These are phyloP conservation scores for Pangasius djambal DNA, from an alignment of 2,797 vertebrate species.

Conservation along the genomic window DNA sequence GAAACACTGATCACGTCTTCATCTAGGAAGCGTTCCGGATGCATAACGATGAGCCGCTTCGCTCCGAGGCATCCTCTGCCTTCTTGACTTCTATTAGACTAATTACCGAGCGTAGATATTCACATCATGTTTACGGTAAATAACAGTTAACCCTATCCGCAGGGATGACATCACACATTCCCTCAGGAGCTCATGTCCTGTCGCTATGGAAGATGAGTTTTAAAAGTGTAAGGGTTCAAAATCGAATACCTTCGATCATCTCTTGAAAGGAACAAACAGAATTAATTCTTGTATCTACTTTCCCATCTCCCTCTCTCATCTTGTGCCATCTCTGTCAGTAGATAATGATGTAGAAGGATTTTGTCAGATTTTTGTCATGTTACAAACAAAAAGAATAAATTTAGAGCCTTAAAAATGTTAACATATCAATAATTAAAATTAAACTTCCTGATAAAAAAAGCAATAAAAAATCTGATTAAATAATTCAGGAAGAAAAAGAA, in stretches of 20 bases:
- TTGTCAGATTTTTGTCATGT: no score
- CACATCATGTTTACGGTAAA: neutral
- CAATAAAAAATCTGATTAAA: neutral
- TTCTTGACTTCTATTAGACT: neutral
- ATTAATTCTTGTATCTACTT: neutral
- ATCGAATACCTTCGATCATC: neutral
- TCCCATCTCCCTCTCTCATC: neutral
- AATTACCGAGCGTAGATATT: conserved; percentile 10
- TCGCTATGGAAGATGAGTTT: neutral
- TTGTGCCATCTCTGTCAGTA: neutral
- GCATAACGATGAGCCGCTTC: neutral
- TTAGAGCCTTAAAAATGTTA: neutral
- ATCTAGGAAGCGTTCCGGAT: conserved; percentile 1
- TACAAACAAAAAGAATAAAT: neutral
- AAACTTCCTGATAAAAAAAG: neutral
- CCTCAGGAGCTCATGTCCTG: neutral
- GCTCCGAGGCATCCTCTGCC: neutral
- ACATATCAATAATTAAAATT: neutral
- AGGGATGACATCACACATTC: neutral
- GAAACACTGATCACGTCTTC: conserved; percentile 30
- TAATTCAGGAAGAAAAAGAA: neutral
- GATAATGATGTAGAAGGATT: neutral
- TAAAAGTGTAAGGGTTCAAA: neutral
- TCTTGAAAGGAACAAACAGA: neutral
- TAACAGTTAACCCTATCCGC: neutral